Base-by-base conservation (phyloP, 2,888 invertebrate genomes). In the Hetaerina titia region DNA sequence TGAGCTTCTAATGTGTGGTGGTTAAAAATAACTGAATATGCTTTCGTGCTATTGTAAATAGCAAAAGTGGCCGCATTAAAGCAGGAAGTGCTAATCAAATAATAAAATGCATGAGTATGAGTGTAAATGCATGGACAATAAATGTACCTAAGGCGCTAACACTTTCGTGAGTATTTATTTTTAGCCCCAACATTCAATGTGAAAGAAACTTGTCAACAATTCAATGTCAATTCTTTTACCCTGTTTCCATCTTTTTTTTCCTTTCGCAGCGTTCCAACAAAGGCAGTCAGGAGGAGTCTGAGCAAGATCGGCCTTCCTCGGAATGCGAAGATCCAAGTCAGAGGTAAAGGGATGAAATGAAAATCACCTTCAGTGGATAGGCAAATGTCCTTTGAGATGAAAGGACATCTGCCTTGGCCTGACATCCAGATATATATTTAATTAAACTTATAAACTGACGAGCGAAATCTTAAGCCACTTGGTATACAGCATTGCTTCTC, bases 261-360 rank as follows among this genome's bases (percentile, higher is more conserved):
- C 11, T 74, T n/a, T n/a, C 45, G 13, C 45, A 92, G 92, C 92
- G 92, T 15, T n/a, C 69, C 22, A 92, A 92, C 94, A 96, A 96
- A 89, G 96, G 96, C 90, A 95, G 96, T 95, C 96, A 96, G 96
- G 97, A 97, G 95, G 97, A 97, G 96, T 97, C 97, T 0, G 97
- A 97, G 95, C 95, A 96, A 56, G 97, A 97, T 81, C 96, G 96
- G 90, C 96, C 96, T 22, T 97, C 97, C 11, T 97, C 97, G 6
- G 97, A 97, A 96, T 96, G 96, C 94, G 97, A 97, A 95, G 97
- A 97, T 15, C 88, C 94, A 45, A 69, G 89, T 31, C 89, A 95
- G 25, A 94, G 92, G 96, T 95, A 96, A 96, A 95, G 96, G 96
- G 95, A 96, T 96, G 95, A 96, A 96, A 96, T 97, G 96, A 95